Conservation (phyloP, 2,797 vertebrate genomes). For the Mycteria americana region DNA sequence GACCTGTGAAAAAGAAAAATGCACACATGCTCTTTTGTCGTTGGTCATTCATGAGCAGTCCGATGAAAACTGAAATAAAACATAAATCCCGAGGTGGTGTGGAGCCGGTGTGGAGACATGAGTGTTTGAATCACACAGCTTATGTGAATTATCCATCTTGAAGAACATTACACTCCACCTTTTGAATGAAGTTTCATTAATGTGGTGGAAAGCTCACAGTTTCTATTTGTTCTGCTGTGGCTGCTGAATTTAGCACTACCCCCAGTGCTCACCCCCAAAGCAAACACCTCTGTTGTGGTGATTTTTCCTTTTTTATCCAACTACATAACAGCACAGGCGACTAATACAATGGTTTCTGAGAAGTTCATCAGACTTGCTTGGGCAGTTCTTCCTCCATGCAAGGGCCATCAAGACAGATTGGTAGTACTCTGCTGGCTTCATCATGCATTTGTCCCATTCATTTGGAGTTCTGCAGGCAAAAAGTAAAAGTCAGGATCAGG, state of each 20-base stretch:
- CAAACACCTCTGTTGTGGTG: not conserved
- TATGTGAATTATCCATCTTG: constrained; percentile 47
- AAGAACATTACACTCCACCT: constrained; percentile 31
- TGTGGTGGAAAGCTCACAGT: constrained; percentile 30
- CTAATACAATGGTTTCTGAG: not conserved
- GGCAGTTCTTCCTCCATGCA: not conserved
- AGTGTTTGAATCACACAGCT: constrained; percentile 27
- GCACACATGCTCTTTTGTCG: constrained; percentile 55
- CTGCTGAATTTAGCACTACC: constrained; percentile 15
- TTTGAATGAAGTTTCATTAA: constrained; percentile 49
- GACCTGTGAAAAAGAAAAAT: constrained; percentile 61
- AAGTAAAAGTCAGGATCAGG: not conserved
- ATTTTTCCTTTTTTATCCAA: constrained; percentile 5
- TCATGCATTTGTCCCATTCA: not conserved
- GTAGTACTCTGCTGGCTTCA: not conserved
- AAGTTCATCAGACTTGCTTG: not conserved
- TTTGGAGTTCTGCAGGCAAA: not conserved
- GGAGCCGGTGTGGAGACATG: not conserved
- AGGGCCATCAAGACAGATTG: not conserved
- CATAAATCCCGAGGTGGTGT: constrained; percentile 37
- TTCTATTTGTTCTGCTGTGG: constrained; percentile 41
- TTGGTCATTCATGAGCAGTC: constrained; percentile 29
- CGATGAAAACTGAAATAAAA: constrained; percentile 58
- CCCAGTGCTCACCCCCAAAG: not conserved
- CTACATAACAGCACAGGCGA: not conserved